Evolutionary conservation across 2,888 invertebrate genomes (phyloP).

Genomic region (Conus canariensis): DNA sequence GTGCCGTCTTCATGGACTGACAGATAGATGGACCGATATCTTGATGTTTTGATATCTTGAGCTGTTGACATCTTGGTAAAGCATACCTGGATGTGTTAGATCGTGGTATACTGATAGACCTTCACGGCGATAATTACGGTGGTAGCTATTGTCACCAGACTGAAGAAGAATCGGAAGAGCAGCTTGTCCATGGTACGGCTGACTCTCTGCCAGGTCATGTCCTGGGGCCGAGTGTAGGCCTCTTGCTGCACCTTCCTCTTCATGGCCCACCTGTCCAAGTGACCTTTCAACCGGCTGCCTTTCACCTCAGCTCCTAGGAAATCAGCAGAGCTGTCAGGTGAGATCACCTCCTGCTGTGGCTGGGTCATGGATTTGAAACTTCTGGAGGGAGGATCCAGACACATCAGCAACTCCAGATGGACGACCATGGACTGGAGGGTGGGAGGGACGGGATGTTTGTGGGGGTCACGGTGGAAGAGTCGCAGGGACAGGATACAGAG

Average conservation of each 20-base stretch:
- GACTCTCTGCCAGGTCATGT: conserved; percentile 41
- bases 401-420: conserved; percentile 33
- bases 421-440: conserved; percentile 1
- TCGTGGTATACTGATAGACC: background rate
- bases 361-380: background rate
- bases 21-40: no score
- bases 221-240: background rate
- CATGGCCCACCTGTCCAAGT: background rate
- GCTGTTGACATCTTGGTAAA: no score
- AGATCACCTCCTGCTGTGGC: background rate
- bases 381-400: conserved; percentile 11
- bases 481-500: conserved; percentile 36
- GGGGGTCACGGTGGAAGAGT: conserved; percentile 33
- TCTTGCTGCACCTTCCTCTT: conserved; percentile 9
- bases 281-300: background rate
- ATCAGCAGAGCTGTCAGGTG: background rate
- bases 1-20: no score
- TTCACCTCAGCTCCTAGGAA: background rate
- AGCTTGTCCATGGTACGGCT: conserved; percentile 35
- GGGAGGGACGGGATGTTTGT: conserved; percentile 36
- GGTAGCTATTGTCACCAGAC: background rate
- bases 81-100: no score
- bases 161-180: conserved; percentile 36
- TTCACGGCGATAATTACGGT: background rate
- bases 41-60: no score